Evolutionary conservation across 1,140 invertebrate species (phyloP).

Genomic region (Drosophila nikananu): DNA sequence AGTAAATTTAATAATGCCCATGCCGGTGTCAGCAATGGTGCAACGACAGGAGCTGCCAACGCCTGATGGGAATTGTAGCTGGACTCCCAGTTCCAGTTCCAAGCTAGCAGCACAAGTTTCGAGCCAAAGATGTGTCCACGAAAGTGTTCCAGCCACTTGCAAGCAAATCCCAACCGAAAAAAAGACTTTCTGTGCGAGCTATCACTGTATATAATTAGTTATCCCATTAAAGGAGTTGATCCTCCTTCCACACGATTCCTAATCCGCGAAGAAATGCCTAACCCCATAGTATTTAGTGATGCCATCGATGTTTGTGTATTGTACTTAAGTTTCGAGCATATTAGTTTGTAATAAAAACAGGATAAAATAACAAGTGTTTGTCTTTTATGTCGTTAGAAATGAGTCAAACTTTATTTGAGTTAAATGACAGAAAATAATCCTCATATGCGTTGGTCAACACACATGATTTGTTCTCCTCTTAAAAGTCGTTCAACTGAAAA

Average conservation of each 20-base stretch:
- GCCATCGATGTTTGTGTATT: constrained; percentile 72
- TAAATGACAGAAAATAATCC: not conserved
- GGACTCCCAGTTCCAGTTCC: constrained; percentile 10
- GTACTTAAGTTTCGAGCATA: constrained; percentile 70
- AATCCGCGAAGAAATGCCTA: constrained; percentile 9
- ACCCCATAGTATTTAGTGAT: constrained; percentile 60
- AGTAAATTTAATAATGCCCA: constrained; percentile 66
- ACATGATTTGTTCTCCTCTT: not conserved
- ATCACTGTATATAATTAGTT: constrained; percentile 52
- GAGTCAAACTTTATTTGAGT: not conserved
- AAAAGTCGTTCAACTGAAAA: not conserved
- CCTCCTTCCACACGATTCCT: constrained; percentile 8
- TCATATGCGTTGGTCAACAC: not conserved
- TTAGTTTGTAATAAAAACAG: constrained; percentile 57
- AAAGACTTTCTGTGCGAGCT: constrained; percentile 61
- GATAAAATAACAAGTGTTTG: constrained; percentile 13
- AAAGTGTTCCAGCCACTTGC: constrained; percentile 53
- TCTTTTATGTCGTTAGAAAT: constrained; percentile 1
- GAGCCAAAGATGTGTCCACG: constrained; percentile 75
- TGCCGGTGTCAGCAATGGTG: constrained; percentile 8
- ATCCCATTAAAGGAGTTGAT: constrained; percentile 18
- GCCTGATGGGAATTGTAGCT: constrained; percentile 40
- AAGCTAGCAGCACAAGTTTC: constrained; percentile 45
- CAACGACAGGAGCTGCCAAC: constrained; percentile 48
- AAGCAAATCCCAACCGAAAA: constrained; percentile 16